These are phyloP conservation scores for Plagiodera versicolora DNA, from an alignment of 2,888 invertebrate species.

Conservation along the genomic window DNA sequence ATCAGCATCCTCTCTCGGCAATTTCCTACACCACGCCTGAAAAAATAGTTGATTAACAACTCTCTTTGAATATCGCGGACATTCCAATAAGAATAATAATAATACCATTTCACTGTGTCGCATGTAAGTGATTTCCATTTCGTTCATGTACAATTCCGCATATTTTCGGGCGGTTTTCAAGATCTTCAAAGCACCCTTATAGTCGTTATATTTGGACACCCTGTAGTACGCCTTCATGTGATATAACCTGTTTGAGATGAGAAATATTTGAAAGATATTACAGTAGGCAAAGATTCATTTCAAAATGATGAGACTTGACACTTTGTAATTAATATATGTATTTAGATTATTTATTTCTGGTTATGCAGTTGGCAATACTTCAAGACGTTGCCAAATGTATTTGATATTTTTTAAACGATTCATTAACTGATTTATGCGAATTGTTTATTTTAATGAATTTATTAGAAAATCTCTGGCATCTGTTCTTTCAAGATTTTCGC, in stretches of 20 bases:
- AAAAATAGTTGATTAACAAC: no score
- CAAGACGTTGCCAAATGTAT: no score
- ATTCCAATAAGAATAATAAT: not conserved
- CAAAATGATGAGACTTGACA: no score
- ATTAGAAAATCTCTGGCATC: no score
- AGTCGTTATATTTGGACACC: constrained; percentile 55
- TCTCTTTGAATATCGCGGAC: not conserved
- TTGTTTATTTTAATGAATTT: no score
- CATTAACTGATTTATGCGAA: no score
- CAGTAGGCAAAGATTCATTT: no score
- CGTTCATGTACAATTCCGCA: constrained; percentile 52
- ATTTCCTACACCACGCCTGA: constrained; percentile 60
- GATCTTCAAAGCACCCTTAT: constrained; percentile 48
- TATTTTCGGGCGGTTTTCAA: constrained; percentile 53
- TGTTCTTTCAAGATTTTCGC: no score
- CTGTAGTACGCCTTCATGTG: constrained; percentile 60
- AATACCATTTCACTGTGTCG: constrained; percentile 59
- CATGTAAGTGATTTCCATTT: constrained; percentile 56
- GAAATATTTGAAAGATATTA: not conserved
- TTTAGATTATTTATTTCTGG: no score
- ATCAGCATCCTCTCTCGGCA: constrained; percentile 51
- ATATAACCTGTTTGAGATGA: constrained; percentile 53
- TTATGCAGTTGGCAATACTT: no score
- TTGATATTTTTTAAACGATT: no score
- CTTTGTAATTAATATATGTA: no score